phyloP scores from a whole-genome alignment of 1,140 invertebrate genomes.

The Steinernema feltiae region DNA sequence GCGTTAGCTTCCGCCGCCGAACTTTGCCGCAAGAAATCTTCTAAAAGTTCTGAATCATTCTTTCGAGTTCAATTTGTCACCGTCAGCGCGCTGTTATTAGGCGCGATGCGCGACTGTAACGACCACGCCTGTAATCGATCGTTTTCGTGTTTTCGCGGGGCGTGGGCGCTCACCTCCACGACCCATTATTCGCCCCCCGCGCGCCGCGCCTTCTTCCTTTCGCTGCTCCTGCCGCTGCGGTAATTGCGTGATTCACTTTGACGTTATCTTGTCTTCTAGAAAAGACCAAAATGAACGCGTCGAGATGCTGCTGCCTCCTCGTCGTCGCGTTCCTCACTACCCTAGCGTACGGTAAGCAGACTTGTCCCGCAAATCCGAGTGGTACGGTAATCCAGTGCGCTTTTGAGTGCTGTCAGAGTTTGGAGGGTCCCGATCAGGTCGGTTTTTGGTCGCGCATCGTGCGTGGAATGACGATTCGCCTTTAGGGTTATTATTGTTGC shows the following conservation, averaged over 20 bases:
- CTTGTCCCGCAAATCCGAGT: constrained; percentile 24
- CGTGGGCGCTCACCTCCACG: background rate
- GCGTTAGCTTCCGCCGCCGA: background rate
- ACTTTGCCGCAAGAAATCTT: background rate
- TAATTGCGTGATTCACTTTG: background rate
- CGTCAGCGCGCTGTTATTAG: too few species aligned
- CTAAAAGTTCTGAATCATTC: too few species aligned
- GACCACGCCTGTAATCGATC: constrained; percentile 11
- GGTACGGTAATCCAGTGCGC: constrained; percentile 31
- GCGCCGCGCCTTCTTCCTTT: background rate
- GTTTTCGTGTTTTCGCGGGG: background rate
- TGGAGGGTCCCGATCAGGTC: constrained; percentile 26
- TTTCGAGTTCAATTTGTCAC: too few species aligned
- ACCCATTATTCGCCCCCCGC: constrained; percentile 13
- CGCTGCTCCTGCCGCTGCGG: background rate
- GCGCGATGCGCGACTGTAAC: too few species aligned
- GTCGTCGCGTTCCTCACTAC: background rate
- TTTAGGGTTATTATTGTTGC: too few species aligned
- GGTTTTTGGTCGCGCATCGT: too few species aligned
- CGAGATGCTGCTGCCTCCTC: background rate
- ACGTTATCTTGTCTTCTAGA: background rate
- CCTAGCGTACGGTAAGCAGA: background rate
- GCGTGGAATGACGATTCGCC: too few species aligned
- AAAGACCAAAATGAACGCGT: background rate
- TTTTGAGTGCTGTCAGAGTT: constrained; percentile 34